Base-by-base conservation (phyloP, 1,140 invertebrate genomes). In the Tribolium castaneum region DNA sequence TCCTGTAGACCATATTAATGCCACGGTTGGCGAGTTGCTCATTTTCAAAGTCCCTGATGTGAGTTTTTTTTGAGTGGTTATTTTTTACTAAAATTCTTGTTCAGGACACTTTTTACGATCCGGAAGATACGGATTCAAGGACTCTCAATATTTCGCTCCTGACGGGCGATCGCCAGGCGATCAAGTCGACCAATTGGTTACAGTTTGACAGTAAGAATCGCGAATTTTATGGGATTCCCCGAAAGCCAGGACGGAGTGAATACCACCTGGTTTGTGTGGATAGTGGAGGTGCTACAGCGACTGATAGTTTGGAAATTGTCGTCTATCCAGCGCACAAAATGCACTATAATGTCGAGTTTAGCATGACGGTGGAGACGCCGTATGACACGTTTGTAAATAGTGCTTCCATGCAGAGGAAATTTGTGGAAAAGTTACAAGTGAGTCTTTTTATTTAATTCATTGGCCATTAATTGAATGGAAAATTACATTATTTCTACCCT, bases 91-190 rank as follows among this genome's bases (percentile, higher is more conserved):
- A 19, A 34, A 39, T 51, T 22, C 7, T 62, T 12, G 12, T 84
- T 86, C 6, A 95, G 90, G 95, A 98, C 83, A 94, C 95, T 0
- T 98, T 97, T 88, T 96, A 93, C 85, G 97, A 98, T 89, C 92
- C 91, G 0, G 94, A 97, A 86, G 95, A 96, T 86, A 93, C 93
- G 13, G 91, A 91, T 75, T 92, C 94, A 0, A 87, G 91, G 34
- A 91, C 92, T 75, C 88, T 97, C 80, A 91, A 92, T 54, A 89
- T 98, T 78, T 91, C 91, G 1, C 87, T 98, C 0, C 89, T 94
- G 9, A 94, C 92, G 30, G 91, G 90, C 51, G 93, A 96, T 78
- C 89, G 93, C 52, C 90, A 90, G 6, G 87, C 91, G 62, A 89
- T 97, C 22, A 89, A 91, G 0, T 74, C 89, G 0, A 86, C 90